Conservation (phyloP, 1,140 invertebrate genomes). For the Phenacoccus solenopsis region DNA sequence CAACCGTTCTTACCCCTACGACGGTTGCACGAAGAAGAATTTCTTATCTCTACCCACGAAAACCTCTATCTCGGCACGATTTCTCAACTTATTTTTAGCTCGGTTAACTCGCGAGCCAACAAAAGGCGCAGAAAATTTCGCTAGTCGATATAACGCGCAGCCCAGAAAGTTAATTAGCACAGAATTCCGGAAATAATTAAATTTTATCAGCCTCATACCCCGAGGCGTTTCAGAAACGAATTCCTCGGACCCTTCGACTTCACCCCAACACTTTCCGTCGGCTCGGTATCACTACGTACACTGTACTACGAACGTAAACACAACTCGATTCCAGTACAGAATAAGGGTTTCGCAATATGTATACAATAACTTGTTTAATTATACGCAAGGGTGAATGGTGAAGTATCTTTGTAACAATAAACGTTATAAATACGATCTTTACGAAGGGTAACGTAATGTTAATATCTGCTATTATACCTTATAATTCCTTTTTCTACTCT, state of each 20-base stretch:
- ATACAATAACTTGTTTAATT: background rate
- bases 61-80: background rate
- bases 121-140: constrained; percentile 7
- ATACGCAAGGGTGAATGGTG: background rate
- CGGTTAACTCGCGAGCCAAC: background rate
- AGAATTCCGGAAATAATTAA: constrained; percentile 17
- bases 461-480: background rate
- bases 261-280: background rate
- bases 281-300: background rate
- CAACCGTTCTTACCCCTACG: too few relatives aligned
- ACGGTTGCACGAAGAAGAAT: background rate
- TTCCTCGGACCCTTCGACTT: constrained; percentile 11
- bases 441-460: background rate
- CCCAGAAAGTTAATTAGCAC: constrained; percentile 14
- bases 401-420: background rate
- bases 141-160: background rate
- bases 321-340: background rate
- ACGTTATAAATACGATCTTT: constrained; percentile 3
- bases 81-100: background rate
- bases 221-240: constrained; percentile 7
- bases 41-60: background rate
- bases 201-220: constrained; percentile 10
- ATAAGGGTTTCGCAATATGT: constrained; percentile 1
- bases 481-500: background rate
- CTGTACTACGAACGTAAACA: background rate